Evolutionary conservation across 2,113 vertebrate genomes (phyloP).

Genomic region (Tiliqua scincoides): DNA sequence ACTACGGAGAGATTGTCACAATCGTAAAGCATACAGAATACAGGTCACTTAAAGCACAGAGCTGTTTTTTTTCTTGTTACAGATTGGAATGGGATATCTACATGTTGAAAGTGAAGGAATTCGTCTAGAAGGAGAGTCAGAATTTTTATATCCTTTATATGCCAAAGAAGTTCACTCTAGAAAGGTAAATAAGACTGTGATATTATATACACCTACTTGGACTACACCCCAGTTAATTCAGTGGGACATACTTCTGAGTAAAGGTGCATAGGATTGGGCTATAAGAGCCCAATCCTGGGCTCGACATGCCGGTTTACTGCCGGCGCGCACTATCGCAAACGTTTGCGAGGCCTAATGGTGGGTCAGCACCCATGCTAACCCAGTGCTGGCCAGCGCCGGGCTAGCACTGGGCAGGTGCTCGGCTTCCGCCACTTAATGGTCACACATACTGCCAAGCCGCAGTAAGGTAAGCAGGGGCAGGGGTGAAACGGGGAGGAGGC

Average conservation of each 20-base stretch:
- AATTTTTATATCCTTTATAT: conserved; percentile 93
- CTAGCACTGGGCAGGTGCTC: too few species aligned
- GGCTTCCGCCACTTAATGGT: too few species aligned
- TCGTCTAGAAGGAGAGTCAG: conserved; percentile 93
- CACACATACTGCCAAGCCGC: too few species aligned
- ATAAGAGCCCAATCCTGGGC: too few species aligned
- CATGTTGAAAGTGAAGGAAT: conserved; percentile 88
- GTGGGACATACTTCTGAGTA: not conserved
- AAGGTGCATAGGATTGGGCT: not conserved
- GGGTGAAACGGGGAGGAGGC: too few species aligned
- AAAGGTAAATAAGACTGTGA: conserved; percentile 78
- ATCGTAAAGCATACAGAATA: not conserved
- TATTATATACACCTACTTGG: not conserved
- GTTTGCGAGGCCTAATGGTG: too few species aligned
- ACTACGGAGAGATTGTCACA: not conserved
- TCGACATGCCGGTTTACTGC: too few species aligned
- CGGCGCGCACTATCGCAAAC: too few species aligned
- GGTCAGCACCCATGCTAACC: too few species aligned
- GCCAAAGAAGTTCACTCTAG: conserved; percentile 94
- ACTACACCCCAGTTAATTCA: not conserved
- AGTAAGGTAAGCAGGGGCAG: too few species aligned
- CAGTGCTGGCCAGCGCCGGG: too few species aligned
- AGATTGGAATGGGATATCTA: conserved; percentile 95
- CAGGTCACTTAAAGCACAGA: not conserved
- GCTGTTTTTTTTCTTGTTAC: conserved; percentile 27